phyloP scores from a whole-genome alignment of 92 coral and sea anemone genomes.

The Umimayanthus kanabou region DNA sequence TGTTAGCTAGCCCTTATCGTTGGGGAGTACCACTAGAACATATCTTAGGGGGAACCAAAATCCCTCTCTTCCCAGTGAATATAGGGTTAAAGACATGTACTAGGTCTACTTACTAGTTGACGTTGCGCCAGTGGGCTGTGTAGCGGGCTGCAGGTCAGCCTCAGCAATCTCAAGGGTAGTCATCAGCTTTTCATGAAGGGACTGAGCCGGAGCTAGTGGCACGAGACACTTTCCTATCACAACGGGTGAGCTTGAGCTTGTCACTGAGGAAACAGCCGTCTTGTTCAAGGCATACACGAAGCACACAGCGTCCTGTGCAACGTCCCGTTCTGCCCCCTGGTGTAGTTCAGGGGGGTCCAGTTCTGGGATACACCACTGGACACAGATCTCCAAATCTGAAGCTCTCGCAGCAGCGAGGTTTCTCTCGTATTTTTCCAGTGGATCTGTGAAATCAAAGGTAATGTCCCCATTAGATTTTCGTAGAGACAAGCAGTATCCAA shows the following conservation, averaged over 20 bases:
- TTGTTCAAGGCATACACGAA: constrained; percentile 81
- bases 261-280: constrained; percentile 60
- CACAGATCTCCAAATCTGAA: constrained; percentile 78
- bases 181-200: constrained; percentile 82
- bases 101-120: constrained; percentile 31
- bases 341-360: constrained; percentile 42
- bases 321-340: background rate
- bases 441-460: constrained; percentile 27
- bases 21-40: no score
- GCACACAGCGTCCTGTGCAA: constrained; percentile 27
- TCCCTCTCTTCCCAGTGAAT: no score
- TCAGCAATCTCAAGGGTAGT: constrained; percentile 82
- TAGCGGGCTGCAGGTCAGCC: constrained; percentile 64
- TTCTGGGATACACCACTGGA: constrained; percentile 75
- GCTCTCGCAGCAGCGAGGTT: constrained; percentile 49
- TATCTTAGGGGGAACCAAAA: no score
- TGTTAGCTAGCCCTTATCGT: no score
- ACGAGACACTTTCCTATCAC: constrained; percentile 71
- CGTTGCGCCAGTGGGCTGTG: constrained; percentile 8
- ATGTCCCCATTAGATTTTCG: background rate
- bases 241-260: constrained; percentile 51
- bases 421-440: background rate
- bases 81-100: no score
- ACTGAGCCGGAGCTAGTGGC: constrained; percentile 50
- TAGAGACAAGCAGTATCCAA: no score